Evolutionary conservation across 2,888 invertebrate genomes (phyloP).

Genomic region (Drosophila paucipuncta): DNA sequence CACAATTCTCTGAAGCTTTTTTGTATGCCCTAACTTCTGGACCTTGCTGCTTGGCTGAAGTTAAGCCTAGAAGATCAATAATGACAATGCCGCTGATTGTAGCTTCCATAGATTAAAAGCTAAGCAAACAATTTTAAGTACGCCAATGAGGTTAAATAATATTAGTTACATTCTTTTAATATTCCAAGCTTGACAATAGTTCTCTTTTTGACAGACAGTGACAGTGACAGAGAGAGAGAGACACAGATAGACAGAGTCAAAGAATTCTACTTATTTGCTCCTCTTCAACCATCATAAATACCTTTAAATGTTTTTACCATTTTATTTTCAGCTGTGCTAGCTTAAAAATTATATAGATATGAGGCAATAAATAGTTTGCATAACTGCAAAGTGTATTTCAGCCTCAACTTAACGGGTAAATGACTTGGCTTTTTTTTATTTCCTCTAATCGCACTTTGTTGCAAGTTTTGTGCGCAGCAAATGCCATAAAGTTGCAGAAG

Average conservation of each 20-base stretch:
- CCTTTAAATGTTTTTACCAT: too few relatives aligned
- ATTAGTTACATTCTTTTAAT: too few relatives aligned
- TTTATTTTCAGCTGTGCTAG: background rate
- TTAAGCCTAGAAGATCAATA: background rate
- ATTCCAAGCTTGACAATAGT: background rate
- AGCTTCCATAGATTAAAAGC: background rate
- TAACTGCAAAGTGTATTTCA: conserved; percentile 36
- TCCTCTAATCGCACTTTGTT: conserved; percentile 47
- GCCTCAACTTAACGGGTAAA: conserved; percentile 29
- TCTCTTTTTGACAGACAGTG: fast-evolving
- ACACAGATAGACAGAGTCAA: too few relatives aligned
- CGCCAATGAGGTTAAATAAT: background rate
- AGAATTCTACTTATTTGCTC: background rate
- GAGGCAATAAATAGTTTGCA: background rate
- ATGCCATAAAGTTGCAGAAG: conserved; percentile 62
- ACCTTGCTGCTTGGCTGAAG: background rate
- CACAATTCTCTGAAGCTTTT: conserved; percentile 22
- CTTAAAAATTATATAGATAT: background rate
- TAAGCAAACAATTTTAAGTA: background rate
- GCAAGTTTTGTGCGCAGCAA: conserved; percentile 49
- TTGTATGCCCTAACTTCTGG: conserved; percentile 27
- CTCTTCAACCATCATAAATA: background rate
- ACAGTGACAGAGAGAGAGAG: background rate
- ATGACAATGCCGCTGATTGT: background rate
- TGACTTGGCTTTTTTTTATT: conserved; percentile 40